Conservation (phyloP, 2,888 invertebrate genomes). For the Heliconius sara region DNA sequence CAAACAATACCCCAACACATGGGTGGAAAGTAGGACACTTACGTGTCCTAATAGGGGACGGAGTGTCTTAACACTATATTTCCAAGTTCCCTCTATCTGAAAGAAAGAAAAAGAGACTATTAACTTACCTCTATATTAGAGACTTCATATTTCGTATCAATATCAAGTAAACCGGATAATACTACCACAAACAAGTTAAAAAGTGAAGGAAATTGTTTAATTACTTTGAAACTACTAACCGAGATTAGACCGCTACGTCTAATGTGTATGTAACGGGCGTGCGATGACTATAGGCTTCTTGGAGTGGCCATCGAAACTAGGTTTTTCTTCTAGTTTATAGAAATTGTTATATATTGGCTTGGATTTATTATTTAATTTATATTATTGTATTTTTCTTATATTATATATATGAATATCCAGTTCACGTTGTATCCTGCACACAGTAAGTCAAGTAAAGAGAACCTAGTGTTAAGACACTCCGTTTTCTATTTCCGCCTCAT, state of each 20-base stretch:
- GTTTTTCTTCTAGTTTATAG: not conserved
- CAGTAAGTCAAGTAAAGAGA: no score
- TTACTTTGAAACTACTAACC: conserved; percentile 63
- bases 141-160: not conserved
- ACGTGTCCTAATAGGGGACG: no score
- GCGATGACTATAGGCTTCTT: conserved; percentile 52
- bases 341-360: not conserved
- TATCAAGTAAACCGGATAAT: conserved; percentile 33
- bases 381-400: not conserved
- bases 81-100: no score
- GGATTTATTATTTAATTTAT: not conserved
- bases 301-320: conserved; percentile 4
- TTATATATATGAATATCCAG: no score
- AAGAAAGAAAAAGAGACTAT: no score
- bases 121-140: not conserved
- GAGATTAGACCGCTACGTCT: conserved; percentile 55
- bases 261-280: conserved; percentile 53
- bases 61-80: not conserved
- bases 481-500: no score
- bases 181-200: conserved; percentile 40
- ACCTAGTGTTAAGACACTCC: no score
- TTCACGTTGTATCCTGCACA: no score
- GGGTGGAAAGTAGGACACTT: no score
- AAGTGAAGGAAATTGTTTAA: conserved; percentile 57
- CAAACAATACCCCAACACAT: no score